These are phyloP conservation scores for Notoglanidium macrostoma DNA, from an alignment of 2,797 vertebrate genomes.

Conservation along the genomic window DNA sequence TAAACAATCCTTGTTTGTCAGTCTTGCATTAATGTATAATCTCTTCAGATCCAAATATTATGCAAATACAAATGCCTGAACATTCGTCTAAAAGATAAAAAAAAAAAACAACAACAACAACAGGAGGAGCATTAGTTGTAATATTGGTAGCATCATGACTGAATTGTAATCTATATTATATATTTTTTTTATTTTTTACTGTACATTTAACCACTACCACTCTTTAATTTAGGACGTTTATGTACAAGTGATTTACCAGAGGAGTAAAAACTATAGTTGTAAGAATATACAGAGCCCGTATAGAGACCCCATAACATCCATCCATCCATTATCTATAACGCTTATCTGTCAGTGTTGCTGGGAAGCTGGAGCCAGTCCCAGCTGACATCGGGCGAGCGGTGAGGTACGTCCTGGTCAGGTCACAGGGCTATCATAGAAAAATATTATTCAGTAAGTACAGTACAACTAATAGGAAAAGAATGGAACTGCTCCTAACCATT, in stretches of 20 bases:
- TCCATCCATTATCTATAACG: no score
- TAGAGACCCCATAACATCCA: neutral
- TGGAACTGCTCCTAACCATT: neutral
- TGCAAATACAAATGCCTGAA: conserved; percentile 2
- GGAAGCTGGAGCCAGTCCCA: no score
- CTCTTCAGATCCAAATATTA: conserved; percentile 11
- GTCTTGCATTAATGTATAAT: neutral
- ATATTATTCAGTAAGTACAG: neutral
- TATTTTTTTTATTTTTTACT: no score
- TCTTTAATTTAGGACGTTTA: neutral
- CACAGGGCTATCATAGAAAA: no score
- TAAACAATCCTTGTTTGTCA: conserved; percentile 13
- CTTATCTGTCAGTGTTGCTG: no score
- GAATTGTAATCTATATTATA: neutral
- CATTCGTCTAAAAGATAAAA: neutral
- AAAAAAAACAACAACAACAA: neutral
- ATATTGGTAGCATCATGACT: neutral
- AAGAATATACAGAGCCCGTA: neutral
- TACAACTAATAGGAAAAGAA: neutral
- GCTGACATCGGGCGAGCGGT: no score
- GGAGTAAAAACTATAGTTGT: neutral
- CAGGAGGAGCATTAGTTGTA: neutral
- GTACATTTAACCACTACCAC: neutral
- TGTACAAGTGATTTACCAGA: neutral
- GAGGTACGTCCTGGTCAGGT: no score